Conservation (phyloP, 2,888 invertebrate genomes). For the Trissoscelio sp. region DNA sequence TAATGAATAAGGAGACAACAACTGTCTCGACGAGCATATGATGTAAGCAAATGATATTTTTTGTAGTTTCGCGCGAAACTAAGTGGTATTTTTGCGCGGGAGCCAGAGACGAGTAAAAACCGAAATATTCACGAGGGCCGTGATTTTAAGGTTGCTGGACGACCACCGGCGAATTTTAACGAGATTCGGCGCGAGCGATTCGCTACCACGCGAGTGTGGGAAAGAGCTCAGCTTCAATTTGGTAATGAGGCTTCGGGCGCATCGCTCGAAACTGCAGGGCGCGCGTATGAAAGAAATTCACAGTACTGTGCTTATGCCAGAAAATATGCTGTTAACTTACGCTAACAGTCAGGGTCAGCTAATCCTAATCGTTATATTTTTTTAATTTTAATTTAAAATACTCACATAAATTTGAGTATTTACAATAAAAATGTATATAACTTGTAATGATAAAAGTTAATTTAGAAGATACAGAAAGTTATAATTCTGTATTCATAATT, state of each 20-base stretch:
- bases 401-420: no score
- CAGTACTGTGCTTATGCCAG: neutral
- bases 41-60: slow-evolving; percentile 35
- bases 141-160: slow-evolving; percentile 54
- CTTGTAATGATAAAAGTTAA: no score
- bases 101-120: slow-evolving; percentile 46
- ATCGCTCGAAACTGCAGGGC: slow-evolving; percentile 52
- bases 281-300: slow-evolving; percentile 37
- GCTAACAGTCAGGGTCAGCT: no score
- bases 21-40: neutral
- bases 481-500: no score
- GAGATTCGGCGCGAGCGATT: slow-evolving; percentile 67
- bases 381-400: no score
- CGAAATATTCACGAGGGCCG: slow-evolving; percentile 56
- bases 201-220: slow-evolving; percentile 69
- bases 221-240: slow-evolving; percentile 64
- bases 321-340: slow-evolving; percentile 26
- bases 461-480: no score
- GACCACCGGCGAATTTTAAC: slow-evolving; percentile 70
- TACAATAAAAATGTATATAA: no score
- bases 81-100: slow-evolving; percentile 44
- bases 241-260: slow-evolving; percentile 65
- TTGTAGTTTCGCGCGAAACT: slow-evolving; percentile 41
- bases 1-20: neutral
- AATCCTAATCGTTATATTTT: no score